Conservation (phyloP, 2,888 invertebrate genomes). For the Brachyptera risi region DNA sequence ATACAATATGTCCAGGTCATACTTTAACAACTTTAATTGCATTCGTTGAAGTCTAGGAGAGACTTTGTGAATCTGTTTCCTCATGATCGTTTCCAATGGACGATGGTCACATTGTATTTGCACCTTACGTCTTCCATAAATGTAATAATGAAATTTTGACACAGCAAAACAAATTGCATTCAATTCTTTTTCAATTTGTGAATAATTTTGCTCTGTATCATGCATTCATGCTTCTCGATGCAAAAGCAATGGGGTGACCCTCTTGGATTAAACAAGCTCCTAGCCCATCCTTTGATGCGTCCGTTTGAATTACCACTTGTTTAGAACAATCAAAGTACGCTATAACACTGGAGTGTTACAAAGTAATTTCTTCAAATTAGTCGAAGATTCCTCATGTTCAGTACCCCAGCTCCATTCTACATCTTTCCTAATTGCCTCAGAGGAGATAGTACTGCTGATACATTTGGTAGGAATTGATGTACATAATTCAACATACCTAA, state of each 20-base stretch:
- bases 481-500: constrained; percentile 24
- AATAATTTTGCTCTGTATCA: constrained; percentile 36
- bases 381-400: constrained; percentile 20
- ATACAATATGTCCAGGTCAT: background rate
- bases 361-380: constrained; percentile 23
- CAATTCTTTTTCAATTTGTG: constrained; percentile 39
- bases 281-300: constrained; percentile 37
- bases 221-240: constrained; percentile 39
- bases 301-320: constrained; percentile 28
- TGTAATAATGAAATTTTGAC: constrained; percentile 18
- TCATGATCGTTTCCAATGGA: background rate
- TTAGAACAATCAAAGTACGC: constrained; percentile 25
- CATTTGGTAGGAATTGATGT: constrained; percentile 7
- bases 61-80: constrained; percentile 15
- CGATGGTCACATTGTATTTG: background rate
- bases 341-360: constrained; percentile 26
- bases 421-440: constrained; percentile 23
- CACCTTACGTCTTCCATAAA: background rate
- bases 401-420: constrained; percentile 5
- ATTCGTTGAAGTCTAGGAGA: background rate
- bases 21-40: background rate
- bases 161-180: constrained; percentile 13
- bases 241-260: constrained; percentile 40
- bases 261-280: constrained; percentile 41
- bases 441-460: constrained; percentile 14